Evolutionary conservation across 2,888 invertebrate genomes (phyloP).

Genomic region (Steromphala cineraria): DNA sequence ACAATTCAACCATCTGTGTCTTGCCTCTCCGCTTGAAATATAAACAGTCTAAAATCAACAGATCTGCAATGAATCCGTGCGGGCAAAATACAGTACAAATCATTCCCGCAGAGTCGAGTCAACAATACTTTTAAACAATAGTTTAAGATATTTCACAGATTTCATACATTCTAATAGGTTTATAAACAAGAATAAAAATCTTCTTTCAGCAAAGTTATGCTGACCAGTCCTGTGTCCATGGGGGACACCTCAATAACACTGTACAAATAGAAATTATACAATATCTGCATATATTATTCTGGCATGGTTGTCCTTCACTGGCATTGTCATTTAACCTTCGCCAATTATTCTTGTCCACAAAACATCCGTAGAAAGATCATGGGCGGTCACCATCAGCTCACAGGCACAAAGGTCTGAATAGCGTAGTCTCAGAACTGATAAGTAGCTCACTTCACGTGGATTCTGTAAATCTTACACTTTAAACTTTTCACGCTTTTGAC

Average conservation of each 20-base stretch:
- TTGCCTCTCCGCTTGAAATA: background rate
- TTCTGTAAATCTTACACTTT: too few relatives aligned
- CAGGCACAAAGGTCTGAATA: too few relatives aligned
- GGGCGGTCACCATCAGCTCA: too few relatives aligned
- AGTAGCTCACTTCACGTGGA: too few relatives aligned
- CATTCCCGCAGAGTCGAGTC: background rate
- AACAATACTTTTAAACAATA: slow-evolving; percentile 8
- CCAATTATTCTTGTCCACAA: too few relatives aligned
- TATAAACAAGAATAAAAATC: slow-evolving; percentile 15
- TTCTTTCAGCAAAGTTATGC: background rate
- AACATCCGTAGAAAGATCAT: too few relatives aligned
- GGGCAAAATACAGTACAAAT: background rate
- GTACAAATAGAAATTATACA: slow-evolving; percentile 16
- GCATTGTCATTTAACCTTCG: too few relatives aligned
- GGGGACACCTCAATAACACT: background rate
- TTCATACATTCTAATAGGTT: background rate
- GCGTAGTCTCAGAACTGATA: too few relatives aligned
- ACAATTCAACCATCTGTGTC: background rate
- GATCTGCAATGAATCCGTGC: background rate
- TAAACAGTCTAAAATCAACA: slow-evolving; percentile 17
- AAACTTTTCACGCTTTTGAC: too few relatives aligned
- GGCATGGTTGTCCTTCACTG: background rate
- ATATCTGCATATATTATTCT: background rate
- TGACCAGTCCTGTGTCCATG: background rate
- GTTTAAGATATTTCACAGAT: slow-evolving; percentile 1